Evolutionary conservation across 2,113 vertebrate genomes (phyloP).

Genomic region (Ovis canadensis): DNA sequence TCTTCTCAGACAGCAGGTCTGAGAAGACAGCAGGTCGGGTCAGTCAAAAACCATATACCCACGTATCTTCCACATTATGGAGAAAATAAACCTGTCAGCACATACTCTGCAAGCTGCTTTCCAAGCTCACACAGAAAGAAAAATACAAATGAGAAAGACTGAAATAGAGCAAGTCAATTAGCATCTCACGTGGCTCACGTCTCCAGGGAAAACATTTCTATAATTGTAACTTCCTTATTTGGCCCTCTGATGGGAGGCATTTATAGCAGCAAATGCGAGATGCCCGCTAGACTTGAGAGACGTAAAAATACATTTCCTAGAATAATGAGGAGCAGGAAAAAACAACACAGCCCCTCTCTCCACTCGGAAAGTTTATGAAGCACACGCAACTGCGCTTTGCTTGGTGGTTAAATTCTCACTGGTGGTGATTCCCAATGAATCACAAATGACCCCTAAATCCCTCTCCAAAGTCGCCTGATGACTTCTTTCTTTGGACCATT

Average conservation of each 20-base stretch:
- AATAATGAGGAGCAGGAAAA: slow-evolving; percentile 17
- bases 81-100: slow-evolving; percentile 33
- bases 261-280: slow-evolving; percentile 57
- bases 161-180: slow-evolving; percentile 42
- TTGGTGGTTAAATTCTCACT: slow-evolving; percentile 2
- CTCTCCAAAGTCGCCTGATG: neutral
- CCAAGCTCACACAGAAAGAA: slow-evolving; percentile 14
- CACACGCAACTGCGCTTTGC: neutral
- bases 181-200: slow-evolving; percentile 47
- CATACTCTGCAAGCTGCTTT: slow-evolving; percentile 24
- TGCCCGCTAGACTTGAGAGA: slow-evolving; percentile 27
- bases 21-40: neutral
- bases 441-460: slow-evolving; percentile 26
- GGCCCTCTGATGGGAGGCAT: slow-evolving; percentile 49
- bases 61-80: neutral
- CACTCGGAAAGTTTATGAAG: slow-evolving; percentile 32
- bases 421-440: slow-evolving; percentile 19
- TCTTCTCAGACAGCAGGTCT: neutral
- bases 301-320: slow-evolving; percentile 54
- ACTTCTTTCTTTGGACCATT: neutral
- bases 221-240: slow-evolving; percentile 63
- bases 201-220: slow-evolving; percentile 62
- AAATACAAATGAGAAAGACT: slow-evolving; percentile 50
- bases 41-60: neutral
- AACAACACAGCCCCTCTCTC: neutral